phyloP scores from a whole-genome alignment of 2,797 vertebrate species.

The Lindbergichthys nudifrons region DNA sequence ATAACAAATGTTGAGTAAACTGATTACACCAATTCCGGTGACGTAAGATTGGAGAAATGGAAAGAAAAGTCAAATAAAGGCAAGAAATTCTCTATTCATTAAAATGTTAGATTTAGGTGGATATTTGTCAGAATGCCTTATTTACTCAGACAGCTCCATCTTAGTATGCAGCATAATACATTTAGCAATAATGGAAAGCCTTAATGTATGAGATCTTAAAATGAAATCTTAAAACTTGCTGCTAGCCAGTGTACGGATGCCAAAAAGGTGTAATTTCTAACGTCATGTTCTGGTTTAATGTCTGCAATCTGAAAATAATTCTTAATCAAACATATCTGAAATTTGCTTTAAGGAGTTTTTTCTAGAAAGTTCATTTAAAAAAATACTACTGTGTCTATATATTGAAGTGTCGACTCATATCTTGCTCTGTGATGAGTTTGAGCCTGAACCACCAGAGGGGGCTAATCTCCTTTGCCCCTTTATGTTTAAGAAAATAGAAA shows the following conservation, averaged over 20 bases:
- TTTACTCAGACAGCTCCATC: neutral
- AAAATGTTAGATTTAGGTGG: neutral
- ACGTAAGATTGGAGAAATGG: neutral
- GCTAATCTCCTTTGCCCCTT: conserved; percentile 6
- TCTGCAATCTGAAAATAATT: neutral
- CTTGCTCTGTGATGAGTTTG: neutral
- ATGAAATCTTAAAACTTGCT: neutral
- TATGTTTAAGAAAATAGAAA: neutral
- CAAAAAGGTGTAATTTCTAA: neutral
- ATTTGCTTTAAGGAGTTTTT: too few relatives aligned
- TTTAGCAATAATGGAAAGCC: neutral
- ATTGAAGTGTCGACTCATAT: too few relatives aligned
- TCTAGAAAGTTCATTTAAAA: neutral
- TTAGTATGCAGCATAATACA: neutral
- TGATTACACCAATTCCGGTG: neutral
- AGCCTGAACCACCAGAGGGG: conserved; percentile 40
- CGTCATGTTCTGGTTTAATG: neutral
- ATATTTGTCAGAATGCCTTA: neutral
- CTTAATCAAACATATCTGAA: neutral
- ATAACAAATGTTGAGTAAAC: neutral
- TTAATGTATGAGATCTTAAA: too few relatives aligned
- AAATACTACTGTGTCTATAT: too few relatives aligned
- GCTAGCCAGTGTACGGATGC: neutral
- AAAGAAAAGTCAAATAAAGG: neutral
- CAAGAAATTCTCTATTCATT: accelerated